Percentiles rank a stretch among this genome's conserved stretches.
These are phyloP conservation scores for Diplodus sargus DNA, from an alignment of 2,797 vertebrate species.

Conservation along the genomic window DNA sequence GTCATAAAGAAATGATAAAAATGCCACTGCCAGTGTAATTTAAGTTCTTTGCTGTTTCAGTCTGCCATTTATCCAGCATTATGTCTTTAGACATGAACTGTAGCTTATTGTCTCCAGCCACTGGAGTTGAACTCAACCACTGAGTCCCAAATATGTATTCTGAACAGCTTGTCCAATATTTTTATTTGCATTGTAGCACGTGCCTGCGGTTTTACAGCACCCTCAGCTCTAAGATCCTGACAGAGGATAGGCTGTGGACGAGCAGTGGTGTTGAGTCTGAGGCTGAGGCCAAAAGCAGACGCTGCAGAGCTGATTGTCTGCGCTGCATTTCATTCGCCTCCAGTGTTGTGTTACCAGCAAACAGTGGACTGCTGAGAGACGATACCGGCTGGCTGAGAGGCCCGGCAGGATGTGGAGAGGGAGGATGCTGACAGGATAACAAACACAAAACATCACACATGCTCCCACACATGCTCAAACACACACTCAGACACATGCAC, in stretches of 20 bases:
- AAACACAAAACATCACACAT: not conserved
- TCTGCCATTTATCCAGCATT: conserved; percentile 10
- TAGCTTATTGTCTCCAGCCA: not conserved
- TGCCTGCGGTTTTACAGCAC: conserved; percentile 31
- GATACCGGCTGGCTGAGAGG: conserved; percentile 58
- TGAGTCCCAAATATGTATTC: not conserved
- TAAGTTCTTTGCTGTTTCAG: not conserved
- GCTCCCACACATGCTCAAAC: not conserved
- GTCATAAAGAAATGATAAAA: conserved; percentile 8
- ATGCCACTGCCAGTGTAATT: conserved; percentile 18
- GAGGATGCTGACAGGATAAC: conserved; percentile 36
- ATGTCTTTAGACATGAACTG: conserved; percentile 2
- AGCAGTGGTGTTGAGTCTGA: conserved; percentile 41
- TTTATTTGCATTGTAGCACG: conserved; percentile 7
- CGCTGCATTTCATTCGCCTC: conserved; percentile 68
- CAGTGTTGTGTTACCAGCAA: conserved; percentile 73
- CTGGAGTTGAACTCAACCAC: conserved; percentile 13
- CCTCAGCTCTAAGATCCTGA: too few species aligned
- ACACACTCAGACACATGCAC: not conserved
- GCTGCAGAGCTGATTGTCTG: conserved; percentile 61
- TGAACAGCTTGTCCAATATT: conserved; percentile 7
- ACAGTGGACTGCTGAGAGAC: conserved; percentile 59
- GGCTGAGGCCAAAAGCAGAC: conserved; percentile 45
- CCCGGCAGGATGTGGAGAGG: conserved; percentile 65
- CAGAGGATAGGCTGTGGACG: conserved; percentile 35